Conservation (phyloP, 2,888 invertebrate species). For the Omphaloscelis lunosa region DNA sequence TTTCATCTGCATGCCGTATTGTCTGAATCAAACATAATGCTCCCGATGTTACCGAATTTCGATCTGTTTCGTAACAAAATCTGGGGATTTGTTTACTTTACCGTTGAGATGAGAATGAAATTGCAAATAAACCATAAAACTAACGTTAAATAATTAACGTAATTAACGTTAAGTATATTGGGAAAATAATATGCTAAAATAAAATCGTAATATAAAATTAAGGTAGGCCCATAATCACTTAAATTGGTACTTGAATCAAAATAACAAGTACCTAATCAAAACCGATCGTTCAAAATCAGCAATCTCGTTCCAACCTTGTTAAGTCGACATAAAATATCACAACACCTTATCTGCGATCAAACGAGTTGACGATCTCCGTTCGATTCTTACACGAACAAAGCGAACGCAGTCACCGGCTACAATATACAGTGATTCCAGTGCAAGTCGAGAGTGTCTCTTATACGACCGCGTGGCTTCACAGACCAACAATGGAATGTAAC, state of each 20-base stretch:
- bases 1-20: conserved; percentile 61
- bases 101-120: neutral
- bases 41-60: conserved; percentile 32
- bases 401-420: conserved; percentile 33
- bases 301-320: conserved; percentile 37
- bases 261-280: conserved; percentile 22
- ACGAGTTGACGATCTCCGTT: conserved; percentile 41
- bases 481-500: conserved; percentile 66
- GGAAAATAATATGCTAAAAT: neutral
- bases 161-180: neutral
- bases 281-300: conserved; percentile 39
- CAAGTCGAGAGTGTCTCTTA: conserved; percentile 57
- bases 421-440: conserved; percentile 53
- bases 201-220: conserved; percentile 9
- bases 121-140: neutral
- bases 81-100: neutral
- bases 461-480: conserved; percentile 46
- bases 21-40: conserved; percentile 52
- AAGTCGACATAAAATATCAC: conserved; percentile 45
- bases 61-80: conserved; percentile 10
- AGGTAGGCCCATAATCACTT: conserved; percentile 10
- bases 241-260: conserved; percentile 3
- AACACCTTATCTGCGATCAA: conserved; percentile 48
- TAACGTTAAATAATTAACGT: no score
- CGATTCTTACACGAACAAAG: conserved; percentile 54